Conservation (phyloP, 2,113 vertebrate species). For the Alligator sinensis region DNA sequence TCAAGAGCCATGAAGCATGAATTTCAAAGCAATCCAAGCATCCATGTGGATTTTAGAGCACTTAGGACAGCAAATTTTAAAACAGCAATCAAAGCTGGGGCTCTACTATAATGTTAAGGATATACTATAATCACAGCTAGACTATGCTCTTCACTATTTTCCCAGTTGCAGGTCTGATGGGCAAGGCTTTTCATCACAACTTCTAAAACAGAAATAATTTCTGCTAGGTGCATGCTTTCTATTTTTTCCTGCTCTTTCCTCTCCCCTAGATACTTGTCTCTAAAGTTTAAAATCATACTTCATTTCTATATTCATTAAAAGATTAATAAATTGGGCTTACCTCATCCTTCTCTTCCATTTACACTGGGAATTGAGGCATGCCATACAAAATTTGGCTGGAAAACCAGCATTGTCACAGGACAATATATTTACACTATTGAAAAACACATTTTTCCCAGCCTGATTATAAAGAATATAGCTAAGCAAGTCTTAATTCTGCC, state of each 20-base stretch:
- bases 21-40: too few relatives aligned
- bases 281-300: background rate
- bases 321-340: background rate
- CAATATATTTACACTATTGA: background rate
- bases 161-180: background rate
- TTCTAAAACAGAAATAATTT: background rate
- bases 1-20: too few relatives aligned
- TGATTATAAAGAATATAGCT: background rate
- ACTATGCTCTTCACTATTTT: background rate
- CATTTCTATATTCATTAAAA: background rate
- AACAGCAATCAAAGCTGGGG: too few relatives aligned
- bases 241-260: background rate
- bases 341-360: background rate
- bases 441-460: background rate
- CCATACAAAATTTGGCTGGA: background rate
- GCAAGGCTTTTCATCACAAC: fast-evolving
- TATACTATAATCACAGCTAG: background rate
- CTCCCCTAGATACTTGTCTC: background rate
- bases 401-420: background rate
- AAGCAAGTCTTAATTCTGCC: background rate
- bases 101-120: background rate
- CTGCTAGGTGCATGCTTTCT: background rate
- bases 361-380: background rate
- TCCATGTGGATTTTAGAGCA: too few relatives aligned
- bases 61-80: too few relatives aligned